phyloP scores from a whole-genome alignment of 1,140 invertebrate genomes.

The Proctacanthus coquilletti region DNA sequence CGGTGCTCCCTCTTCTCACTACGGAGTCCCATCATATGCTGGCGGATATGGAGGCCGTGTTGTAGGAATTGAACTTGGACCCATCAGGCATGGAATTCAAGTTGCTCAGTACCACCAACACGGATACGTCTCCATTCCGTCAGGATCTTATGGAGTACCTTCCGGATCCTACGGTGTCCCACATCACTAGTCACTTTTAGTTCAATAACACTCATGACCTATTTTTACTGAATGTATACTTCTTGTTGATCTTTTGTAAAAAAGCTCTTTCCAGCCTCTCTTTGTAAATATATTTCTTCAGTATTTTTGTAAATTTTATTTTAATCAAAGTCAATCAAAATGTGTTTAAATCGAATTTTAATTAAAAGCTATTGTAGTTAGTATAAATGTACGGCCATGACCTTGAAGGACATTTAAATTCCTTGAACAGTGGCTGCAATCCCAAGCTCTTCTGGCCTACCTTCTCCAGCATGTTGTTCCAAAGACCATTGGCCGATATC shows the following conservation, averaged over 20 bases:
- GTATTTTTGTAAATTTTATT: too few species aligned
- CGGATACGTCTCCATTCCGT: constrained; percentile 15
- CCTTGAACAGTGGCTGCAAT: constrained; percentile 9
- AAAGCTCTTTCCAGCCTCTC: too few species aligned
- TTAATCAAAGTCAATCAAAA: background rate
- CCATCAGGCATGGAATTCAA: constrained; percentile 39
- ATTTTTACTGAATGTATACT: too few species aligned
- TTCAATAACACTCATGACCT: background rate
- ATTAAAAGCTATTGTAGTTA: constrained; percentile 12
- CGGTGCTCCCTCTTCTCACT: constrained; percentile 39
- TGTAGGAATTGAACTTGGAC: constrained; percentile 57
- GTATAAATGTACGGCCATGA: constrained; percentile 12
- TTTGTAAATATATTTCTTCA: too few species aligned
- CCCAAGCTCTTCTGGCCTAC: constrained; percentile 10
- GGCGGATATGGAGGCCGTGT: constrained; percentile 40
- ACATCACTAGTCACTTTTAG: background rate
- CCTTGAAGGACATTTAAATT: constrained; percentile 10
- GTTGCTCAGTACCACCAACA: constrained; percentile 22
- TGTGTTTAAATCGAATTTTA: background rate
- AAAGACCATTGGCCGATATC: constrained; percentile 33
- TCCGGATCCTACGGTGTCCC: constrained; percentile 46
- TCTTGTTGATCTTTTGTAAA: too few species aligned
- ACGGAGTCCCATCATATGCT: constrained; percentile 44
- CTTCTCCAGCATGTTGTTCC: constrained; percentile 40
- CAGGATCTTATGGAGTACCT: constrained; percentile 16